Base-by-base conservation (phyloP, 2,888 invertebrate species). In the Tetragonula carbonaria region DNA sequence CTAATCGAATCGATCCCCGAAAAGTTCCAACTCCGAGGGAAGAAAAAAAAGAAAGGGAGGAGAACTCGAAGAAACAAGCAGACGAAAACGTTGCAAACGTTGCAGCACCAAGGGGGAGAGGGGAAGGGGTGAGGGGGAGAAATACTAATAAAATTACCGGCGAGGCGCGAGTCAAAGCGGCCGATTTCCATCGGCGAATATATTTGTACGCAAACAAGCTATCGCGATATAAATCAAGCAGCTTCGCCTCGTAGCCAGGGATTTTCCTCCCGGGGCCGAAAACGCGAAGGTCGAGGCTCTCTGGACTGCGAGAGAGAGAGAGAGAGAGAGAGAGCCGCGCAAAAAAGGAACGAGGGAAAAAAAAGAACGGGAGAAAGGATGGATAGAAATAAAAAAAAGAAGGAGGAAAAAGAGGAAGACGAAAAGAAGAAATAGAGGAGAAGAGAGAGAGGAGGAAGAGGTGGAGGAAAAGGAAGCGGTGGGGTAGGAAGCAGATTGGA, bases 141-240 rank as follows among this genome's bases (percentile, higher is more conserved):
- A 28, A 28, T 28, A 33, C 62, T 80, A 63, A 81, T 81, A 73
- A 81, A 81, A 81, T 81, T 67, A 72, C 23, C 8, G 5, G 18
- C 0, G 53, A 13, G 6, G 23, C 59, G 67, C 23, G 70, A 71
- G 71, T 77, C 71, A 80, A 80, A 80, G 80, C 65, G 65, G 45
- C 72, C 78, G 73, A 81, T 81, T 63, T 63, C 80, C 78, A 78
- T 78, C 81, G 63, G 73, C 45, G 78, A 68, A 81, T 73, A 81
- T 68, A 73, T 78, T 81, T 63, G 78, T 73, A 68, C 78, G 59
- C 33, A 55, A 78, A 63, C 81, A 50, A 81, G 78, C 73, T 57
- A 81, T 81, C 67, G 78, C 50, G 73, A 78, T 70, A 81, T 81
- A 81, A 81, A 78, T 81, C 81, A 78, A 78, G 81, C 66, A 67